These are phyloP conservation scores for Hermetia illucens DNA, from an alignment of 1,140 invertebrate species.

Conservation along the genomic window DNA sequence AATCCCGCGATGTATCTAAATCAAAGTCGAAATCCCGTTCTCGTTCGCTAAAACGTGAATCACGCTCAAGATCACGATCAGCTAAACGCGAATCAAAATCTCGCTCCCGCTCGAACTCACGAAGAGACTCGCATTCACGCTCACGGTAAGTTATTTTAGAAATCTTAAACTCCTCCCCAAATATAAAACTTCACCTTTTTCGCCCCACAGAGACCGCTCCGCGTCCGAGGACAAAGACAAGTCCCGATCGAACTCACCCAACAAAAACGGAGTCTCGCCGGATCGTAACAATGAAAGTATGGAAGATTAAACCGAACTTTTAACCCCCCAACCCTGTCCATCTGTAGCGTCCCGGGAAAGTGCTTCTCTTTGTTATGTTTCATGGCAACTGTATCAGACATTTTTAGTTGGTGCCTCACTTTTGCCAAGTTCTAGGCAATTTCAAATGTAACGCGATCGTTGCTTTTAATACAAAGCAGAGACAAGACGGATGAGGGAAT, in stretches of 20 bases:
- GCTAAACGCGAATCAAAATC: conserved; percentile 31
- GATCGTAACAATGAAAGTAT: conserved; percentile 26
- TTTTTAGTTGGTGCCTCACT: too few relatives aligned
- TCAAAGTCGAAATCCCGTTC: conserved; percentile 41
- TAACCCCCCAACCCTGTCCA: too few relatives aligned
- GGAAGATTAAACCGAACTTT: conserved; percentile 28
- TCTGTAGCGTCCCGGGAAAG: too few relatives aligned
- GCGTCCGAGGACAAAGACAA: conserved; percentile 28
- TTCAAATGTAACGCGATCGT: too few relatives aligned
- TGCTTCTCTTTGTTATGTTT: too few relatives aligned
- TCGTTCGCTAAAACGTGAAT: conserved; percentile 24
- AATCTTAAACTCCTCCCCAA: conserved; percentile 29
- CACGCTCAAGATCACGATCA: conserved; percentile 12
- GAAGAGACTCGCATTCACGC: conserved; percentile 23
- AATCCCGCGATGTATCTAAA: conserved; percentile 33
- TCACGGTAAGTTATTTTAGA: conserved; percentile 25
- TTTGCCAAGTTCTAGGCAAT: too few relatives aligned
- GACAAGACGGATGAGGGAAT: too few relatives aligned
- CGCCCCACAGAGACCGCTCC: conserved; percentile 33
- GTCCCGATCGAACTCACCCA: conserved; percentile 29
- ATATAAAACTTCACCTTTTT: conserved; percentile 26
- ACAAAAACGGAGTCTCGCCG: conserved; percentile 32
- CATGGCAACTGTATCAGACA: too few relatives aligned
- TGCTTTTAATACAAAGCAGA: too few relatives aligned
- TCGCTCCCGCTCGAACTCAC: conserved; percentile 30